A percentile compares a stretch with the other conserved stretches of the same genome.
phyloP scores from a whole-genome alignment of 1,140 invertebrate species.

The Amyelois transitella region DNA sequence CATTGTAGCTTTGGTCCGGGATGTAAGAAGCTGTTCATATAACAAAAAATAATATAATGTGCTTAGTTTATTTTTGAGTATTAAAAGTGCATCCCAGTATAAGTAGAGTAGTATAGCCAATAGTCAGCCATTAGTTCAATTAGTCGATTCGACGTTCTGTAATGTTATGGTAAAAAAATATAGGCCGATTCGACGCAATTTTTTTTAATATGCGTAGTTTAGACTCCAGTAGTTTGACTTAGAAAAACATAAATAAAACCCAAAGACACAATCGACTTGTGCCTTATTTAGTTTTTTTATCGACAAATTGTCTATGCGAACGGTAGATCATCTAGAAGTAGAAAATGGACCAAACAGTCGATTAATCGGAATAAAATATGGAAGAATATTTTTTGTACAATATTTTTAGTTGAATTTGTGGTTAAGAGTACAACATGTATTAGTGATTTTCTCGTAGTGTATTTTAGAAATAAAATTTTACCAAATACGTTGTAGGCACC shows the following conservation, averaged over 20 bases:
- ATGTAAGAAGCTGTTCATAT: not conserved
- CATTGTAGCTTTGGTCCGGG: not conserved
- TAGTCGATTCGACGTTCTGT: not conserved
- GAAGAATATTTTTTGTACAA: conserved; percentile 64
- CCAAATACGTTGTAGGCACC: conserved; percentile 29
- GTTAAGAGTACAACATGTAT: conserved; percentile 23
- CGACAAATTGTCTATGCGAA: conserved; percentile 38
- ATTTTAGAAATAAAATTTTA: conserved; percentile 39
- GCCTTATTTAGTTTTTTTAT: conserved; percentile 52
- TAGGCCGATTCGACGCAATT: not conserved
- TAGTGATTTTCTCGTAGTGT: conserved; percentile 30
- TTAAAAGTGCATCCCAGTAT: conserved; percentile 70
- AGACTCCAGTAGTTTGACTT: conserved; percentile 44
- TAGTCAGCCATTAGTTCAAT: not conserved
- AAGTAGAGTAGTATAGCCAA: conserved; percentile 25
- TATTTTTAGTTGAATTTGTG: conserved; percentile 41
- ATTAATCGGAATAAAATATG: conserved; percentile 48
- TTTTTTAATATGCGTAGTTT: conserved; percentile 28
- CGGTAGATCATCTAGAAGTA: conserved; percentile 50
- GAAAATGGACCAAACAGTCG: conserved; percentile 59
- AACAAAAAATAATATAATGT: conserved; percentile 8
- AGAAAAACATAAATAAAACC: conserved; percentile 50
- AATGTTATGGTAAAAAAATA: not conserved
- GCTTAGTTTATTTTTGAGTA: conserved; percentile 49
- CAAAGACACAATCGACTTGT: conserved; percentile 59